phyloP scores from a whole-genome alignment of 2,888 invertebrate species.

The Biston betularia region DNA sequence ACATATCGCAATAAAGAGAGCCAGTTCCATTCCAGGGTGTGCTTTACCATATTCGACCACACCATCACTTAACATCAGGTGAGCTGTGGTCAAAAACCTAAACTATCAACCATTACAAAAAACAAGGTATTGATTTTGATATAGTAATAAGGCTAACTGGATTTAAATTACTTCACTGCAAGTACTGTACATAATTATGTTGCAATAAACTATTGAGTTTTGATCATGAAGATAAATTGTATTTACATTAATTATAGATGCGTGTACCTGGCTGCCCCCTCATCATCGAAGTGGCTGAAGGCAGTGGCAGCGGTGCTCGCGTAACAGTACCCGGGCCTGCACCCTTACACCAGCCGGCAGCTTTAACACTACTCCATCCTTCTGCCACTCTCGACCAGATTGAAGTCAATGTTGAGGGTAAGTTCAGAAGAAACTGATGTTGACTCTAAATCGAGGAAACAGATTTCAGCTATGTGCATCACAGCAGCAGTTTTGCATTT shows the following conservation, averaged over 20 bases:
- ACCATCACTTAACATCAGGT: no score
- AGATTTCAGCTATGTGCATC: neutral
- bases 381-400: slow-evolving; percentile 97
- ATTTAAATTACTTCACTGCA: no score
- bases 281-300: slow-evolving; percentile 90
- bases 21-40: no score
- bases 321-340: slow-evolving; percentile 91
- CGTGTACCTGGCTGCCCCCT: slow-evolving; percentile 96
- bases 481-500: neutral
- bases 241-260: slow-evolving; percentile 62
- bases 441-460: no score
- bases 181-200: no score
- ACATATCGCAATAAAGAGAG: no score
- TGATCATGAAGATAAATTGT: neutral
- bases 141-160: no score
- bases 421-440: slow-evolving; percentile 52
- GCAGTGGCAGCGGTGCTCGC: slow-evolving; percentile 88
- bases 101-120: no score
- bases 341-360: slow-evolving; percentile 89
- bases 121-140: no score
- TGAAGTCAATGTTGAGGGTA: slow-evolving; percentile 98
- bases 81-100: no score
- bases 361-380: slow-evolving; percentile 91
- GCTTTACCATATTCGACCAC: no score
- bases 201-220: no score